Evolutionary conservation across 2,888 invertebrate species (phyloP), one percentile per base, ranked within the genome.

Genomic region (Chloroclysta siterata): DNA sequence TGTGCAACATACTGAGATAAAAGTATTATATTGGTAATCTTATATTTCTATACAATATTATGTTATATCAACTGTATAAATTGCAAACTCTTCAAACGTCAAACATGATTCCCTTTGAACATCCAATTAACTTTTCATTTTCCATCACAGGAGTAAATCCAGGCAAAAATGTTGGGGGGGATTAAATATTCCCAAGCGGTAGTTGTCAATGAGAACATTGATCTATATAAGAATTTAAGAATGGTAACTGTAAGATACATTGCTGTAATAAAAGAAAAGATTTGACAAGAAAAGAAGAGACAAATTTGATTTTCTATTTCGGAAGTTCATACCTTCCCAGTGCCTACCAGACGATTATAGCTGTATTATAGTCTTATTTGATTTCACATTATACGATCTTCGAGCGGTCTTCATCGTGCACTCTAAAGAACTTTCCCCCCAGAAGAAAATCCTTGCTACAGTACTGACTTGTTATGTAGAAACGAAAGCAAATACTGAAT

Each of bases 401-500:
- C 22, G 22, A 22, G 22, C 3, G 1, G 22, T 22, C 3, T 3
- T 22, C 22, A 22, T 22, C 22, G 3, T 22, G 22, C 22, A 46
- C 17, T 44, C 15, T 8, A 15, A 2, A 8, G 8, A 44, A 44
- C 14, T 7, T 8, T 44, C 1, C 17, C 53, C 42, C 42, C 50
- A 53, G 28, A 59, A 51, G 17, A 14, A 4, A 57, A 8, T 28
- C 60, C 53, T 57, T n/a, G 50, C 46, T 52, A 42, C 54, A 14
- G 1, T 52, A 17, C 53, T 56, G 64, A 22, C 47, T 1, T 33
- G 28, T 14, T 39, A 17, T 36, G 42, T 46, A 14, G 51, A 42
- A 65, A 57, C 50, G 56, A 68, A 60, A 63, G 60, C 59, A 65
- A 60, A 65, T 60, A 65, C 50, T 59, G 47, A 44, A 47, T 62